Evolutionary conservation across 2,888 invertebrate species (phyloP).

Genomic region (Drosophila putrida): DNA sequence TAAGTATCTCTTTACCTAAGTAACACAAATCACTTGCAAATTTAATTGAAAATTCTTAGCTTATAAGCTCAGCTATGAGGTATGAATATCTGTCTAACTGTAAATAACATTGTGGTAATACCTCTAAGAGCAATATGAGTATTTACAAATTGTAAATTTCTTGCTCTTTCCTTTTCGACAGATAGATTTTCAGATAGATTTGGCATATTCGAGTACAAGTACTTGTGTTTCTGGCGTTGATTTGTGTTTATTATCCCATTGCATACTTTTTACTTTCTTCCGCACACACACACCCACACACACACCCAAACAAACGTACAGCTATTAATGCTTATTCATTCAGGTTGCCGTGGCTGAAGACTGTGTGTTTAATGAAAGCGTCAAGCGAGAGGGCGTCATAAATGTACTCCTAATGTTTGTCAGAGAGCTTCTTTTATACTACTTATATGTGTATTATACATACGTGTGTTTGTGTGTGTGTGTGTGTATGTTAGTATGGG

Average conservation of each 20-base stretch:
- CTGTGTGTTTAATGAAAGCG: constrained; percentile 9
- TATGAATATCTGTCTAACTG: neutral
- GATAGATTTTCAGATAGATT: constrained; percentile 2
- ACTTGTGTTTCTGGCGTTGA: constrained; percentile 34
- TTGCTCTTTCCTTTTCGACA: neutral
- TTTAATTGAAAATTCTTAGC: constrained; percentile 7
- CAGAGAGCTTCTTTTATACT: constrained; percentile 49
- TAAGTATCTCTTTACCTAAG: neutral
- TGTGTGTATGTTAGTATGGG: constrained; percentile 22
- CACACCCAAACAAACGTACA: neutral
- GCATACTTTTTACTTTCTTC: constrained; percentile 22
- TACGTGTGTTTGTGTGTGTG: constrained; percentile 26
- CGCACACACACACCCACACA: constrained; percentile 27
- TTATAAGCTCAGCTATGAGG: constrained; percentile 3
- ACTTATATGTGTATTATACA: neutral
- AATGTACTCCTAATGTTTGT: constrained; percentile 68
- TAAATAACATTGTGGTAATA: constrained; percentile 1
- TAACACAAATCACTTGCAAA: constrained; percentile 4
- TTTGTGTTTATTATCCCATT: constrained; percentile 61
- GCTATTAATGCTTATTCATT: constrained; percentile 67
- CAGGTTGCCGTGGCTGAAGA: constrained; percentile 38
- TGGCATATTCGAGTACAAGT: neutral
- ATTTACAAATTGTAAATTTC: neutral
- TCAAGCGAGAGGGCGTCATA: constrained; percentile 61
- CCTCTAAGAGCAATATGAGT: neutral